Percentiles rank a stretch among this genome's conserved stretches.
Conservation (phyloP, 2,113 vertebrate species). For the Brachyistius frenatus region DNA sequence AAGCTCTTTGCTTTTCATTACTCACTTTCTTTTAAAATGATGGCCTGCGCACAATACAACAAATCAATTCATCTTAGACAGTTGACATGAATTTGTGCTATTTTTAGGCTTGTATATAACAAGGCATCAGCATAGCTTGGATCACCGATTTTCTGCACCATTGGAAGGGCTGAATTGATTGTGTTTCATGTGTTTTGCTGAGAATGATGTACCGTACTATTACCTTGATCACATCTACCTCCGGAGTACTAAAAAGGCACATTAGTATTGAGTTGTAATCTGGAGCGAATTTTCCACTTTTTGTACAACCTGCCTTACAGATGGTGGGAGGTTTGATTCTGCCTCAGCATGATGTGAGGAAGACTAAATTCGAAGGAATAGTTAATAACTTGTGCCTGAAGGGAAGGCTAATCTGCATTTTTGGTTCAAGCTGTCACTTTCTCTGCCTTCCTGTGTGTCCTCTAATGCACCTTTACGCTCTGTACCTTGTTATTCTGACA, state of each 20-base stretch:
- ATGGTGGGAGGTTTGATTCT: slow-evolving; percentile 61
- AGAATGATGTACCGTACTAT: slow-evolving; percentile 34
- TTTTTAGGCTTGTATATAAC: slow-evolving; percentile 31
- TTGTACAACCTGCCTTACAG: slow-evolving; percentile 62
- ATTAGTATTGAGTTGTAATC: slow-evolving; percentile 71
- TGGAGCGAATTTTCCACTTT: slow-evolving; percentile 50
- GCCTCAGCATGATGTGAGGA: slow-evolving; percentile 34
- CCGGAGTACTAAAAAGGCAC: slow-evolving; percentile 37
- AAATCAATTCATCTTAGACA: slow-evolving; percentile 34
- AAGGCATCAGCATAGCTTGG: slow-evolving; percentile 19
- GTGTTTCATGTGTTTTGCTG: slow-evolving; percentile 48
- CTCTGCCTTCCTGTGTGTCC: slow-evolving; percentile 39
- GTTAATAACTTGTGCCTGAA: slow-evolving; percentile 40
- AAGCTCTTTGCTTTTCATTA: slow-evolving; percentile 21
- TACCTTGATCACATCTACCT: slow-evolving; percentile 61
- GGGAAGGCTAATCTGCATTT: slow-evolving; percentile 49
- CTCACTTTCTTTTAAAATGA: slow-evolving; percentile 30
- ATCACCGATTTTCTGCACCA: slow-evolving; percentile 49
- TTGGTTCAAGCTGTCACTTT: slow-evolving; percentile 43
- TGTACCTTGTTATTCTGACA: slow-evolving; percentile 38
- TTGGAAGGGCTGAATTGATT: slow-evolving; percentile 52
- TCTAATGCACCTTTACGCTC: slow-evolving; percentile 58
- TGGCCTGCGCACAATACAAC: slow-evolving; percentile 19
- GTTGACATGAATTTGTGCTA: slow-evolving; percentile 40
- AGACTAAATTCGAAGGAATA: slow-evolving; percentile 40